Evolutionary conservation across 2,888 invertebrate genomes (phyloP).

Genomic region (Synergus umbraculus): DNA sequence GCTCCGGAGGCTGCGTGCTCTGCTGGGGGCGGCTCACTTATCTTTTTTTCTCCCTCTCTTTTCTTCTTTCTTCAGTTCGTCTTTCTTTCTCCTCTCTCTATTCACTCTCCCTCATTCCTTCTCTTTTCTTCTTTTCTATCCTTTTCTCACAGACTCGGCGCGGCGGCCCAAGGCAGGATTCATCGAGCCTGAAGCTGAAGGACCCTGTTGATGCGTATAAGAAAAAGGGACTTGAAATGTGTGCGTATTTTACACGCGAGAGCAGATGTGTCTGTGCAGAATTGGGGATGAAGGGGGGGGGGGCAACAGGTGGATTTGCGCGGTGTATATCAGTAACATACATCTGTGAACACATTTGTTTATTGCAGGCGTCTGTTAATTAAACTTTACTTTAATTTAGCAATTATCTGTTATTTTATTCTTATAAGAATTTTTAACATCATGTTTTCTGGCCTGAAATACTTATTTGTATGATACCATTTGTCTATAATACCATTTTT

Average conservation of each 20-base stretch:
- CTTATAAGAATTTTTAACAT: too few species aligned
- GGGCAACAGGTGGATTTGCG: conserved; percentile 71
- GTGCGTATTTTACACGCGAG: conserved; percentile 31
- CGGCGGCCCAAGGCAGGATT: conserved; percentile 49
- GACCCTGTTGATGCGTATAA: conserved; percentile 45
- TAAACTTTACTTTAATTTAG: neutral
- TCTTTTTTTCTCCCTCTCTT: conserved; percentile 63
- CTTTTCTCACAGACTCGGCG: conserved; percentile 27
- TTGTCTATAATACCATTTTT: too few species aligned
- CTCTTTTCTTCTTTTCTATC: conserved; percentile 43
- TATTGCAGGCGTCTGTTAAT: neutral
- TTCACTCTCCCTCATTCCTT: conserved; percentile 45
- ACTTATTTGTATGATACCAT: too few species aligned
- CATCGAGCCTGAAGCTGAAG: conserved; percentile 57
- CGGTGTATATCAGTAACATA: conserved; percentile 55
- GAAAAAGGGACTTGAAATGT: conserved; percentile 13
- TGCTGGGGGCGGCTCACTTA: conserved; percentile 76
- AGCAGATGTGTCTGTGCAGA: conserved; percentile 12
- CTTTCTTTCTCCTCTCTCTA: conserved; percentile 36
- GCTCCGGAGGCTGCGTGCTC: conserved; percentile 72
- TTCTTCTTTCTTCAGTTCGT: conserved; percentile 51
- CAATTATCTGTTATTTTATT: neutral
- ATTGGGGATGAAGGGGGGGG: conserved; percentile 45
- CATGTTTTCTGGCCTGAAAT: too few species aligned
- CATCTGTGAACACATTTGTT: neutral